Base-by-base conservation (phyloP, 2,797 vertebrate species). In the Xenopus petersii region DNA sequence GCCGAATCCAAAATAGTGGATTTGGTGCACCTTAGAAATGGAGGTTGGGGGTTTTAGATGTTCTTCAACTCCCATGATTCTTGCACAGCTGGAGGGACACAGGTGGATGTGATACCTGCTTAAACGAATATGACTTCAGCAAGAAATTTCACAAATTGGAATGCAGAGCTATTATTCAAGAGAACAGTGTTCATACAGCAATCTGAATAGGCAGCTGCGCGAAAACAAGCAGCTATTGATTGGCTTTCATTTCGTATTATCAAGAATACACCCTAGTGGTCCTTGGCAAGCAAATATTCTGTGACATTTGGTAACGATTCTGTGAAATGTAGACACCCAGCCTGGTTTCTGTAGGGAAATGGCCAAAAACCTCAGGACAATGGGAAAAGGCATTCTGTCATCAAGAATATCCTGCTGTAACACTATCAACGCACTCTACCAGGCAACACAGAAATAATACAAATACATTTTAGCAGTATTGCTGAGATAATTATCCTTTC, bases 211-310 rank as follows among this genome's bases (percentile, higher is more conserved):
- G 17, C 42, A 33, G 16, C 10, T 65, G 64, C 9, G 42, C 4
- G 64, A 21, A 65, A 65, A 65, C 64, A 56, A 56, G 54, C 15
- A 47, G 64, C n/a, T 65, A 48, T 47, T 66, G n/a, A 66, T 76
- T 54, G 13, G 10, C 62, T 54, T 61, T 30, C 51, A 61, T 71
- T 71, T 51, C 10, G 46, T 21, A 17, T 15, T 16, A 9, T n/a
- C 6, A 65, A 64, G 47, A 48, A 65, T 65, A 48, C n/a, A 15
- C 62, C 33, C 62, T 64, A 64, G 33, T 65, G 64, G 42, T 13
- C 42, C n/a, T 17, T 21, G 36, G 17, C 2, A 65, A 42, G 47
- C 26, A 65, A 48, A 17, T 56, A 56, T 7, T 24, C 8, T 17
- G 47, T 64, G 26, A 64, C 16, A 65, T 65, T 49, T 48, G 15